Evolutionary conservation across 2,113 vertebrate species (phyloP), one percentile per base, ranked within the genome.

Genomic region (human (Homo sapiens)): DNA sequence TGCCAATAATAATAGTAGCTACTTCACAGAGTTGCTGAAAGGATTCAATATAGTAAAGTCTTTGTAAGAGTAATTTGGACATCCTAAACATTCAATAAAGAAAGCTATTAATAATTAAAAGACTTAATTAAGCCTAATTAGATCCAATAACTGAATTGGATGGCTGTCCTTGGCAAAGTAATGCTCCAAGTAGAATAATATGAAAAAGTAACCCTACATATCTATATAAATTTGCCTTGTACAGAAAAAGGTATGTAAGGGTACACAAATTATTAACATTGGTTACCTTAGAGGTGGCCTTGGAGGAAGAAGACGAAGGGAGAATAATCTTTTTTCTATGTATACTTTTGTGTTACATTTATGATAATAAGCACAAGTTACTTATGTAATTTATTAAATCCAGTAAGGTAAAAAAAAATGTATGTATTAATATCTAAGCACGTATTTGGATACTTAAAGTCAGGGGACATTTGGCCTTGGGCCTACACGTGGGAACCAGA

Each of bases 101-200:
- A 27, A 87, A 64, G 50, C 43, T 83, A 50, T 75, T 79, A 97
- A 83, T 93, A 93, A 72, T 90, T 78, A 73, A 95, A 90, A 82
- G 17, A 80, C 45, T 89, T 86, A 72, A 88, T 94, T 70, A 84
- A 52, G 32, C 86, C 85, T 84, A 38, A 6, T 73, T 79, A 86
- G 57, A 80, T 78, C 35, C 86, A 73, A 68, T 90, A 95, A 93
- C 10, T 50, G 27, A 91, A 88, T 78, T 70, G 30, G 86, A 85
- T 48, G 35, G 17, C 57, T 92, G 10, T 76, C 75, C 40, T 92
- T 96, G 27, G 61, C 59, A 96, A 89, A 87, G 48, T 84, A 88
- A 92, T 35, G 16, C 22, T 73, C 95, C 83, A 3, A 27, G 32
- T 79, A 94, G 45, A n/a, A 92, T 10, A 83, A 72, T 82, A 50